These are phyloP conservation scores for Spea bombifrons DNA, from an alignment of 2,113 vertebrate species.

Conservation along the genomic window DNA sequence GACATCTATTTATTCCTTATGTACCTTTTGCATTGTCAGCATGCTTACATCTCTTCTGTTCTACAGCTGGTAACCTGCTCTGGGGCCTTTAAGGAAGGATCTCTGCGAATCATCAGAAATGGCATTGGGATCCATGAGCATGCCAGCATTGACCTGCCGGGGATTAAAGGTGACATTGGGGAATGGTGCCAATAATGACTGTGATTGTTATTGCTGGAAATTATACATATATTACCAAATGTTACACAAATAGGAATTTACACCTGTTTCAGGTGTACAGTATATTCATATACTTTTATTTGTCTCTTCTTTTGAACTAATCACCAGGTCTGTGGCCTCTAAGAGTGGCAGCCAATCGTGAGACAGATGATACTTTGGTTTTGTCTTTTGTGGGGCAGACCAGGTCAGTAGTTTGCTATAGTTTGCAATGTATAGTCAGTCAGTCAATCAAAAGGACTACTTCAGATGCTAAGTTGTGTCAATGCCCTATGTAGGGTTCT, in stretches of 20 bases:
- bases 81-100: constrained; percentile 95
- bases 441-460: neutral
- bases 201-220: neutral
- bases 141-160: constrained; percentile 94
- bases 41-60: constrained; percentile 15
- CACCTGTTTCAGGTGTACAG: too few relatives aligned
- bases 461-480: neutral
- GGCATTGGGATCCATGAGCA: constrained; percentile 98
- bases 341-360: constrained; percentile 82
- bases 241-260: too few relatives aligned
- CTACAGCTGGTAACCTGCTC: constrained; percentile 94
- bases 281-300: neutral
- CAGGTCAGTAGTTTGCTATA: constrained; percentile 66
- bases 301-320: constrained; percentile 24
- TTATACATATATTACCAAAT: too few relatives aligned
- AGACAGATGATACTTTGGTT: constrained; percentile 93
- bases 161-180: constrained; percentile 84
- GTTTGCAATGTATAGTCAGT: too few relatives aligned
- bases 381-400: constrained; percentile 97
- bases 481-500: constrained; percentile 72
- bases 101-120: constrained; percentile 92
- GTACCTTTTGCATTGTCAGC: neutral
- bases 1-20: neutral
- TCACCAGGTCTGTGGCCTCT: constrained; percentile 88
- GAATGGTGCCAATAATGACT: neutral